Conservation (phyloP, 2,888 invertebrate genomes). For the Allolobophora icterica region DNA sequence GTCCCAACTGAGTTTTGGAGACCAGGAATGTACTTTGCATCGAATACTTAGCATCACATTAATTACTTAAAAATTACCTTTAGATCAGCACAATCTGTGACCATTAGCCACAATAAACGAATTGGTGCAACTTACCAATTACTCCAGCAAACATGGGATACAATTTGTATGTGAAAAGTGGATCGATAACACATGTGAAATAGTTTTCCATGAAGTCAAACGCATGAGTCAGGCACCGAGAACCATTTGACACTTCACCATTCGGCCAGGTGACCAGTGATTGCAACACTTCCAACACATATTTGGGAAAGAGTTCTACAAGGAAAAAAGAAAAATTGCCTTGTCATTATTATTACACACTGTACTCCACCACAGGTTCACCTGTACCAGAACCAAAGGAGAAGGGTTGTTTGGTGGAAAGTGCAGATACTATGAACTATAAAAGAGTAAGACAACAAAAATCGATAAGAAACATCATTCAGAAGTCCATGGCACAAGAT, state of each 20-base stretch:
- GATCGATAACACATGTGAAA: background rate
- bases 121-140: background rate
- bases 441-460: background rate
- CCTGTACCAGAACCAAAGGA: background rate
- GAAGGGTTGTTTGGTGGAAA: background rate
- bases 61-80: background rate
- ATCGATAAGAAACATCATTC: background rate
- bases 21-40: no score
- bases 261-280: background rate
- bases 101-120: background rate
- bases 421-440: background rate
- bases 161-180: background rate
- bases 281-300: background rate
- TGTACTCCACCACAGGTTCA: constrained; percentile 8
- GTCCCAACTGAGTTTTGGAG: no score
- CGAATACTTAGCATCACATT: no score
- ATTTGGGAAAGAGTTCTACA: background rate
- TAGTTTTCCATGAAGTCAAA: constrained; percentile 14
- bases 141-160: background rate
- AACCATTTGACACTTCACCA: background rate
- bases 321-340: background rate
- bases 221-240: background rate
- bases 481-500: background rate
- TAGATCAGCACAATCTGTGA: background rate
- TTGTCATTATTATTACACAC: background rate